These are phyloP conservation scores for Phaetusa simplex DNA, from an alignment of 2,113 vertebrate genomes.

Conservation along the genomic window DNA sequence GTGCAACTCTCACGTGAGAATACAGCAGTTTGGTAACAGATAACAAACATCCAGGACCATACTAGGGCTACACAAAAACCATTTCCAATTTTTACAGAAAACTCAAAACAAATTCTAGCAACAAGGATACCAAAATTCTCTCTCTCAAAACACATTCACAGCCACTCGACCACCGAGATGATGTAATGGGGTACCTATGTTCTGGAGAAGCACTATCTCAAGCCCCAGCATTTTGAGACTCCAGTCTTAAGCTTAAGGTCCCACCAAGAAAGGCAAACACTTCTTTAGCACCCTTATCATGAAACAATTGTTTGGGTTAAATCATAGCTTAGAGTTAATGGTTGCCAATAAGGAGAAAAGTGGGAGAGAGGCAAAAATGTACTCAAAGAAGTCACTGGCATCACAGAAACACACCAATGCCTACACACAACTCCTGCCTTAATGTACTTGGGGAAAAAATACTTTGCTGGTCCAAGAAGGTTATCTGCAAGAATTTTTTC, in stretches of 20 bases:
- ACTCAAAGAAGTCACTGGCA: background rate
- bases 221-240: background rate
- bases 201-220: background rate
- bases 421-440: background rate
- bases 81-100: background rate
- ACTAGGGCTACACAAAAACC: background rate
- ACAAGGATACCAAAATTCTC: background rate
- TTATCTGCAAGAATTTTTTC: background rate
- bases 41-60: background rate
- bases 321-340: background rate
- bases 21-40: background rate
- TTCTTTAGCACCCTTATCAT: background rate
- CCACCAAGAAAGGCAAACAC: background rate
- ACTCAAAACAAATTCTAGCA: background rate
- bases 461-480: background rate
- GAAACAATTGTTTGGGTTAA: background rate
- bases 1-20: background rate
- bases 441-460: background rate
- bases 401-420: background rate
- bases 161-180: fast-evolving
- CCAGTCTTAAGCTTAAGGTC: background rate
- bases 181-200: background rate
- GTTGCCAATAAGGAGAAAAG: background rate
- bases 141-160: background rate
- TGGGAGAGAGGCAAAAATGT: background rate